Evolutionary conservation across 2,888 invertebrate species (phyloP).

Genomic region (Holacanthella duospinosa): DNA sequence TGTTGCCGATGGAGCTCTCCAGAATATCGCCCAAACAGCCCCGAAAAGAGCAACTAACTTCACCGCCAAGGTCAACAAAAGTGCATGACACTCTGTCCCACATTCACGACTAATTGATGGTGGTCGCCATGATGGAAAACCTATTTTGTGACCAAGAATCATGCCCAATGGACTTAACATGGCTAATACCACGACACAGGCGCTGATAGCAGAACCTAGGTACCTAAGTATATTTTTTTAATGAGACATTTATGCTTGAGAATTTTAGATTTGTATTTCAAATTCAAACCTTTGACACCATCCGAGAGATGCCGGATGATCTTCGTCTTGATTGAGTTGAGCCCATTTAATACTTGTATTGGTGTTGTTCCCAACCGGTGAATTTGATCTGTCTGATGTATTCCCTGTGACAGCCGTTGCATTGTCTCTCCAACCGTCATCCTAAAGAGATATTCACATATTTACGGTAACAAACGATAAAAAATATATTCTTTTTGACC

Average conservation of each 20-base stretch:
- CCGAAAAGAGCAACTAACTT: conserved; percentile 78
- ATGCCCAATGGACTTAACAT: conserved; percentile 88
- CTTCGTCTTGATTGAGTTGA: conserved; percentile 24
- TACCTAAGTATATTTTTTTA: conserved; percentile 55
- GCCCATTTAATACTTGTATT: conserved; percentile 34
- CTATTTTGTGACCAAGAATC: conserved; percentile 55
- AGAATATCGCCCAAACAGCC: conserved; percentile 86
- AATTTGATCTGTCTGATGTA: conserved; percentile 89
- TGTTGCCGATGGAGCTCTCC: conserved; percentile 70
- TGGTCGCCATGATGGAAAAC: conserved; percentile 29
- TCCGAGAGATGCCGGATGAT: conserved; percentile 27
- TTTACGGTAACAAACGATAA: no score
- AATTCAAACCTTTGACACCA: conserved; percentile 31
- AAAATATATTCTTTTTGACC: no score
- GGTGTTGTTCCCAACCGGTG: conserved; percentile 41
- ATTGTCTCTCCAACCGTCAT: conserved; percentile 98
- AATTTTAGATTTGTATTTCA: no score
- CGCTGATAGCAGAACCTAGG: conserved; percentile 66
- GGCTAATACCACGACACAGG: conserved; percentile 66
- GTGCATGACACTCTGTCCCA: conserved; percentile 86
- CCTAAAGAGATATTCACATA: no score
- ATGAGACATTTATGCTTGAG: no score
- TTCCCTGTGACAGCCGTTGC: conserved; percentile 94
- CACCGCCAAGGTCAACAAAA: conserved; percentile 79
- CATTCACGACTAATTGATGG: conserved; percentile 53